Percentiles rank a stretch among this genome's conserved stretches.
These are phyloP conservation scores for Pseudorectes ferrugineus DNA, from an alignment of 2,113 vertebrate genomes.

Conservation along the genomic window DNA sequence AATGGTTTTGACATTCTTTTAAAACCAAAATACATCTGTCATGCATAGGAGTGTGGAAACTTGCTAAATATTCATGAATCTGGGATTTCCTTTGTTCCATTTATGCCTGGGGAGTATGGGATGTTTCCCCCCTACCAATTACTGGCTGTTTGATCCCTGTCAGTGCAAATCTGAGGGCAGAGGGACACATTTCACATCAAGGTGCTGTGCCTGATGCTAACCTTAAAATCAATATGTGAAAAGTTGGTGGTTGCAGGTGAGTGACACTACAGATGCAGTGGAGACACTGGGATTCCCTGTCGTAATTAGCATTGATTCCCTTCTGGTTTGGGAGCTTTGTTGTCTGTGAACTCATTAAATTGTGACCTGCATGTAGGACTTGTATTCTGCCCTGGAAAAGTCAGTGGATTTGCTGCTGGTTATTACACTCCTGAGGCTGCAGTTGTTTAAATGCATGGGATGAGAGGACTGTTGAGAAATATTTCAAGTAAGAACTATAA, in stretches of 20 bases:
- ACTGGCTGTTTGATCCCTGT: not conserved
- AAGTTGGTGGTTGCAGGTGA: not conserved
- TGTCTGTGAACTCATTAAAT: slow-evolving; percentile 13
- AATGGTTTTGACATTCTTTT: not conserved
- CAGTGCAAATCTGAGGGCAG: not conserved
- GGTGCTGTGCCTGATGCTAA: not conserved
- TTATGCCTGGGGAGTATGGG: not conserved
- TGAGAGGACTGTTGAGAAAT: slow-evolving; percentile 25
- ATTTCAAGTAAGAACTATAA: slow-evolving; percentile 29
- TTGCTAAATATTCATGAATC: slow-evolving; percentile 16
- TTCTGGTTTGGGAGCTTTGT: not conserved
- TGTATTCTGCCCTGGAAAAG: not conserved
- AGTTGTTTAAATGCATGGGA: slow-evolving; percentile 39
- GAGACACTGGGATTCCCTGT: not conserved
- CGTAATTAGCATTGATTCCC: not conserved
- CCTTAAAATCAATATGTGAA: not conserved
- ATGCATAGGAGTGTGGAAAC: not conserved
- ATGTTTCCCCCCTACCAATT: not conserved
- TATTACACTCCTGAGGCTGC: not conserved
- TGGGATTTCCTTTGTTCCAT: not conserved
- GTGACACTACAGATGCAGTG: not conserved
- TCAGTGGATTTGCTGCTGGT: not conserved
- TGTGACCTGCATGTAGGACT: not conserved
- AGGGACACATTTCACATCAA: not conserved
- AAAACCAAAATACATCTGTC: not conserved